Evolutionary conservation across 2,113 vertebrate species (phyloP).

Genomic region (Solenodon paradoxus): DNA sequence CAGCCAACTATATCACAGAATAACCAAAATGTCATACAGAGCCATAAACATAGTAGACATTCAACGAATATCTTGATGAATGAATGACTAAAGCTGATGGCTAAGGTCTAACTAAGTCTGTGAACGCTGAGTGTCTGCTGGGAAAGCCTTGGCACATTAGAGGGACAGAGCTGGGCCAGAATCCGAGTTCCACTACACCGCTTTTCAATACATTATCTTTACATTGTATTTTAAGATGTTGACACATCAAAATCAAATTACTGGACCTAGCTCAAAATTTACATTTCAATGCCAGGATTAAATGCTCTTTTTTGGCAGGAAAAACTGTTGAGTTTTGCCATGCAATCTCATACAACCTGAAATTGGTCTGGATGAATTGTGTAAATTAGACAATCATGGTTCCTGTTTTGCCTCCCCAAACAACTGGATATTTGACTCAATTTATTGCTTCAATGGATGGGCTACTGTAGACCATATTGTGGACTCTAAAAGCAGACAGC

Average conservation of each 20-base stretch:
- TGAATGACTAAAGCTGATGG: not conserved
- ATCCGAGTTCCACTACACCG: slow-evolving; percentile 25
- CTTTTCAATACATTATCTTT: slow-evolving; percentile 62
- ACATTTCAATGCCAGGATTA: slow-evolving; percentile 50
- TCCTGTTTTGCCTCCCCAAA: not conserved
- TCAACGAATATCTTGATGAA: not conserved
- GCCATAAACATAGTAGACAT: not conserved
- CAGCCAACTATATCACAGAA: not conserved
- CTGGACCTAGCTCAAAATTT: slow-evolving; percentile 66
- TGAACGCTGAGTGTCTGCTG: not conserved
- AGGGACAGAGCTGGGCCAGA: not conserved
- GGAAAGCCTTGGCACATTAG: not conserved
- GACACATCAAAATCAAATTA: slow-evolving; percentile 71
- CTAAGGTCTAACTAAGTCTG: not conserved
- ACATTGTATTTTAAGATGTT: slow-evolving; percentile 63
- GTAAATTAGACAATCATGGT: slow-evolving; percentile 44
- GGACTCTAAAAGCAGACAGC: not conserved
- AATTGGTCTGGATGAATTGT: slow-evolving; percentile 47
- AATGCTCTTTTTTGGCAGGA: slow-evolving; percentile 66
- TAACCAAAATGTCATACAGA: not conserved
- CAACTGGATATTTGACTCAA: not conserved
- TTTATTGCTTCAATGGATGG: not conserved
- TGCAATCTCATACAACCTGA: slow-evolving; percentile 40
- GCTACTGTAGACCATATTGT: not conserved
- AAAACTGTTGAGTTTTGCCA: slow-evolving; percentile 50